Evolutionary conservation across 2,888 invertebrate species (phyloP), one percentile per base, ranked within the genome.

Genomic region (Esperia sulphurella): DNA sequence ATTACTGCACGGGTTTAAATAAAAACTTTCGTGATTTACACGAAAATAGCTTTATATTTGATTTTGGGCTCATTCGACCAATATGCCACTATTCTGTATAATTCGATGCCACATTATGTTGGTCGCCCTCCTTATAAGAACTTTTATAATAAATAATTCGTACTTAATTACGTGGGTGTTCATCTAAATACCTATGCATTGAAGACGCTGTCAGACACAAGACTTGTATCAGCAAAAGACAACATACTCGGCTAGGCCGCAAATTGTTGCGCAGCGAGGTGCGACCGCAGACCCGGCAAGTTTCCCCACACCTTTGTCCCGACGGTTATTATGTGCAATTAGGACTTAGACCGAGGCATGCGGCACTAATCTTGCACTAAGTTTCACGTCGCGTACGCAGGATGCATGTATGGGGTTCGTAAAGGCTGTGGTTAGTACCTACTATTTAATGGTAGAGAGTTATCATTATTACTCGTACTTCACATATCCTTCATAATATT

Each of bases 281-380:
- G 65, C 50, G 63, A 73, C 80, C 81, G 63, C 81, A 72, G 55
- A 69, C 69, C 67, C 65, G 65, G 38, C 47, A 45, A 48, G 38
- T 45, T 43, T 29, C 37, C 48, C 39, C 37, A 60, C 49, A 69
- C 77, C 79, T 79, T 76, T 78, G 78, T 75, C 68, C 69, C 61
- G 65, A 58, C 75, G 64, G 71, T 83, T 83, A 85, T 83, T 86
- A 82, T 80, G 80, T 66, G 68, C 81, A 83, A 86, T 85, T 86
- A 85, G 74, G 71, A 74, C 76, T 75, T 70, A 75, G 72, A 77
- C 71, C 71, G 73, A 72, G 71, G 65, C 69, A 68, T 63, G 74
- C 69, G 60, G 69, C 69, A 70, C 80, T 83, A 84, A 84, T 83
- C 79, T 82, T 77, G 68, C 59, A 55, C 68, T 61, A 79, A 81